These are phyloP conservation scores for Oncorhynchus mykiss DNA, from an alignment of 2,113 vertebrate species.

Conservation along the genomic window DNA sequence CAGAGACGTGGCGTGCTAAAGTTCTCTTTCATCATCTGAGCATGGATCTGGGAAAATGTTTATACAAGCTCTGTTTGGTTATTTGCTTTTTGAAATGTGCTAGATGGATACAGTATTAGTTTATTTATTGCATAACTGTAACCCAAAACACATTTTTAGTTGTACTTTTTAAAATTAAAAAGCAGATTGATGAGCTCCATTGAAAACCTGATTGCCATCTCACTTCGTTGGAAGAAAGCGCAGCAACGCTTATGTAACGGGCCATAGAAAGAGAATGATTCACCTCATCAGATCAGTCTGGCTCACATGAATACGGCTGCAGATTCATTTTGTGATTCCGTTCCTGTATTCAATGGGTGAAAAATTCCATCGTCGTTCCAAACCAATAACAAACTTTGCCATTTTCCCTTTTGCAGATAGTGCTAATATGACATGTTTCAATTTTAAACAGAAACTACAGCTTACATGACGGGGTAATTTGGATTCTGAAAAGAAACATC, in stretches of 20 bases:
- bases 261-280: not conserved
- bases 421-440: constrained; percentile 1
- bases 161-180: not conserved
- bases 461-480: not conserved
- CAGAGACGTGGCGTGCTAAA: not conserved
- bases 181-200: not conserved
- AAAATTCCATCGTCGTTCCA: not conserved
- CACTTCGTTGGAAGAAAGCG: not conserved
- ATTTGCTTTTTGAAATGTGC: not conserved
- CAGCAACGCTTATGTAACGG: not conserved
- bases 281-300: not conserved
- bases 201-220: not conserved
- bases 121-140: not conserved
- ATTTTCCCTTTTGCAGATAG: not conserved
- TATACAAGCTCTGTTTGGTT: not conserved
- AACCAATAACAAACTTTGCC: not conserved
- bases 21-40: not conserved
- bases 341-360: not conserved
- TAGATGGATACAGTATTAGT: not conserved
- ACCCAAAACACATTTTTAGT: not conserved
- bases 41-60: not conserved
- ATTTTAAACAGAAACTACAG: constrained; percentile 4
- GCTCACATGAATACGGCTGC: not conserved
- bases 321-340: not conserved
- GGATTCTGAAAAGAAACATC: not conserved